Conservation (phyloP, 2,113 vertebrate genomes). For the Piaya cayana region DNA sequence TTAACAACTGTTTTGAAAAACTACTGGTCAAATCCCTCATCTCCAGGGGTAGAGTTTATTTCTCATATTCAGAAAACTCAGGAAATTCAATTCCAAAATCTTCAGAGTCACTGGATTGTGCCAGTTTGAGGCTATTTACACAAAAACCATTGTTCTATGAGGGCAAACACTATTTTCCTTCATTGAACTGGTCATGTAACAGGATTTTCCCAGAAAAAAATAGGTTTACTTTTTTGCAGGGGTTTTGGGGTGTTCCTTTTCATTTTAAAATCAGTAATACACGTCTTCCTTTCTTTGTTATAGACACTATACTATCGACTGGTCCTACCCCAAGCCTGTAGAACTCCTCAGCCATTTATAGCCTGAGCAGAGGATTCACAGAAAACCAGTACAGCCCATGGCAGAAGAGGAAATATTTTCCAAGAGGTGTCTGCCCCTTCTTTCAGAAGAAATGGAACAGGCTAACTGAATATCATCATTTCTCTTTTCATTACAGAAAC, state of each 20-base stretch:
- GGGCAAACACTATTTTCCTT: background rate
- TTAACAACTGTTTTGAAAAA: background rate
- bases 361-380: background rate
- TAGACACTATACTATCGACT: background rate
- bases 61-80: background rate
- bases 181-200: background rate
- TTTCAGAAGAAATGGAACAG: background rate
- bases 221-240: background rate
- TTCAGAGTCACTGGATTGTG: background rate
- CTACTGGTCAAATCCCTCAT: background rate
- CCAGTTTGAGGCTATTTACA: background rate
- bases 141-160: constrained; percentile 28
- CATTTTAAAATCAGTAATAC: background rate
- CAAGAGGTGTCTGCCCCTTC: background rate
- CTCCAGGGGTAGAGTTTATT: background rate
- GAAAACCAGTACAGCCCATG: background rate
- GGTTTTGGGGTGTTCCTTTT: rapidly evolving
- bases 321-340: background rate
- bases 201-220: background rate
- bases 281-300: background rate
- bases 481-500: background rate
- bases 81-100: background rate
- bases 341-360: background rate
- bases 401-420: background rate
- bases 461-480: background rate